Evolutionary conservation across 1,140 invertebrate species (phyloP).

Genomic region (Lordiphosa stackelbergi): DNA sequence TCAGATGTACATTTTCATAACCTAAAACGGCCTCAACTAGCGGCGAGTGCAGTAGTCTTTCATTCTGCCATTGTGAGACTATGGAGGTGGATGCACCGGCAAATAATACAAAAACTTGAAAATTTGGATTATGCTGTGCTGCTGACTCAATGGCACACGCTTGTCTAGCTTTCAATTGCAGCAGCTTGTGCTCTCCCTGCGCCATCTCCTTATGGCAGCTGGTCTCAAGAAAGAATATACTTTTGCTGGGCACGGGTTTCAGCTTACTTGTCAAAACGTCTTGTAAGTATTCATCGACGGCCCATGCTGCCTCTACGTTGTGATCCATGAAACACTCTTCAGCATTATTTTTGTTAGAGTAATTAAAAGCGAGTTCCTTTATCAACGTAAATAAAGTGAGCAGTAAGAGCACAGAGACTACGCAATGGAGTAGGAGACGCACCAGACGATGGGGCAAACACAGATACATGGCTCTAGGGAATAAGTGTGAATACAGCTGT

Average conservation of each 20-base stretch:
- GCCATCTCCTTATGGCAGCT: slow-evolving; percentile 65
- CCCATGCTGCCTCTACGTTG: not conserved
- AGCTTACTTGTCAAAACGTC: slow-evolving; percentile 45
- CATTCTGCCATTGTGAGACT: slow-evolving; percentile 56
- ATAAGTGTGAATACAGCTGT: no score
- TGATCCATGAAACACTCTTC: slow-evolving; percentile 19
- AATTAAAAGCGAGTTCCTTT: not conserved
- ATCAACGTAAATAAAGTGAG: no score
- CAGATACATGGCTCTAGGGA: no score
- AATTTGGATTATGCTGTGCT: slow-evolving; percentile 80
- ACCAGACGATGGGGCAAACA: no score
- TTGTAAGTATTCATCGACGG: slow-evolving; percentile 31
- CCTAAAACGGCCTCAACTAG: slow-evolving; percentile 75
- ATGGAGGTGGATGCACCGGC: slow-evolving; percentile 76
- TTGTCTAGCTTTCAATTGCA: slow-evolving; percentile 79
- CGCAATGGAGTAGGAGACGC: no score
- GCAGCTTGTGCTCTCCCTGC: slow-evolving; percentile 2
- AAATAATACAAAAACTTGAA: slow-evolving; percentile 80
- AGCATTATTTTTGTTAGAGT: slow-evolving; percentile 17
- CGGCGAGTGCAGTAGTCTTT: no score
- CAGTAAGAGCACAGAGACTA: no score
- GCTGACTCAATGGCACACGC: slow-evolving; percentile 85
- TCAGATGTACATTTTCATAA: slow-evolving; percentile 81
- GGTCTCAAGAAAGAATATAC: slow-evolving; percentile 81
- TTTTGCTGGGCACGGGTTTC: slow-evolving; percentile 75